phyloP scores from a whole-genome alignment of 2,888 invertebrate species.

The Chalcosyrphus nemorum region DNA sequence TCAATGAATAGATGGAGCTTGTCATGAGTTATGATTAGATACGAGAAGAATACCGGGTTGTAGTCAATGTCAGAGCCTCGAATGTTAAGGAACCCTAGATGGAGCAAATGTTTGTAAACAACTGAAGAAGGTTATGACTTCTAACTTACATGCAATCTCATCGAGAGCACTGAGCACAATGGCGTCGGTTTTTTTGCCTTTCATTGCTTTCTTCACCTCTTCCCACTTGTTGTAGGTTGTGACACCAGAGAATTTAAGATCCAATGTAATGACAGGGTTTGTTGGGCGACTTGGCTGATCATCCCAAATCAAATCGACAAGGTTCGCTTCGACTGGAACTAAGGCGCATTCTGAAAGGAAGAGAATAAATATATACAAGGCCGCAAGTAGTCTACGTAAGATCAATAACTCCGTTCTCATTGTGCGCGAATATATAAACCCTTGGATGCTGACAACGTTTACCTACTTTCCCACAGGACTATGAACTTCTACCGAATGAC shows the following conservation, averaged over 20 bases:
- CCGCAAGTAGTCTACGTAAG: too few species aligned
- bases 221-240: conserved; percentile 86
- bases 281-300: conserved; percentile 84
- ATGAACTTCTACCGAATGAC: too few species aligned
- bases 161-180: conserved; percentile 92
- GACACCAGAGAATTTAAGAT: conserved; percentile 84
- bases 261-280: conserved; percentile 83
- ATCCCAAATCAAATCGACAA: conserved; percentile 90
- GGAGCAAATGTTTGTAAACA: background rate
- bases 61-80: conserved; percentile 95
- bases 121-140: background rate
- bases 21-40: conserved; percentile 85
- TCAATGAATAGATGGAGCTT: conserved; percentile 87
- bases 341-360: conserved; percentile 83
- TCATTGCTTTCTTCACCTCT: conserved; percentile 86
- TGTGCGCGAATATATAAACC: too few species aligned
- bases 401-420: too few species aligned
- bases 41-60: conserved; percentile 95
- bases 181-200: conserved; percentile 84
- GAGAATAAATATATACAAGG: background rate
- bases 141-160: conserved; percentile 91
- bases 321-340: conserved; percentile 86
- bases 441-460: too few species aligned
- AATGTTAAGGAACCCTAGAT: conserved; percentile 91
- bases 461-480: too few species aligned